phyloP scores from a whole-genome alignment of 2,888 invertebrate genomes.

The Entomobrya proxima region DNA sequence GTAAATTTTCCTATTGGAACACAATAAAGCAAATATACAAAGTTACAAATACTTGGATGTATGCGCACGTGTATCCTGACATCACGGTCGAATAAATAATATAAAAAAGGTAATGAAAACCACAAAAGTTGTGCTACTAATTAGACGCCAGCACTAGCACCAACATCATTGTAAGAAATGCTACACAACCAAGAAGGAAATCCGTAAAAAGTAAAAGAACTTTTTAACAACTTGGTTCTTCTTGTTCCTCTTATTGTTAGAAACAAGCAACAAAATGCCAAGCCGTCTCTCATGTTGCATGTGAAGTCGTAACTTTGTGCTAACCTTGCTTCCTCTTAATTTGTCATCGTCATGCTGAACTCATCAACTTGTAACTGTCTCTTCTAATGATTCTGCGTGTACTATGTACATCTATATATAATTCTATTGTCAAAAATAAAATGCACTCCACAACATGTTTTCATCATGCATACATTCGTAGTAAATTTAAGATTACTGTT shows the following conservation, averaged over 20 bases:
- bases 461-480: too few relatives aligned
- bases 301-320: too few relatives aligned
- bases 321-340: slow-evolving; percentile 28
- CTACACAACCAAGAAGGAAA: background rate
- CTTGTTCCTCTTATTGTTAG: background rate
- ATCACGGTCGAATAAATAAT: background rate
- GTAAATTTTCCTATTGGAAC: too few relatives aligned
- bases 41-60: background rate
- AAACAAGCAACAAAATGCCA: background rate
- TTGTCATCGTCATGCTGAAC: slow-evolving; percentile 31
- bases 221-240: too few relatives aligned
- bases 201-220: slow-evolving; percentile 19
- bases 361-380: slow-evolving; percentile 19
- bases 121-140: slow-evolving; percentile 50
- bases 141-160: slow-evolving; percentile 18
- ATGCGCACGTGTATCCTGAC: background rate
- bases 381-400: slow-evolving; percentile 15
- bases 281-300: too few relatives aligned
- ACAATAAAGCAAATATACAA: too few relatives aligned
- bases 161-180: background rate
- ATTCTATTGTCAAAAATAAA: too few relatives aligned
- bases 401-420: background rate
- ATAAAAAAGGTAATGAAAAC: slow-evolving; percentile 42
- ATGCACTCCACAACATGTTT: too few relatives aligned
- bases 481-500: too few relatives aligned